Conservation (phyloP, 2,888 invertebrate genomes). For the Megastigmus dorsalis region DNA sequence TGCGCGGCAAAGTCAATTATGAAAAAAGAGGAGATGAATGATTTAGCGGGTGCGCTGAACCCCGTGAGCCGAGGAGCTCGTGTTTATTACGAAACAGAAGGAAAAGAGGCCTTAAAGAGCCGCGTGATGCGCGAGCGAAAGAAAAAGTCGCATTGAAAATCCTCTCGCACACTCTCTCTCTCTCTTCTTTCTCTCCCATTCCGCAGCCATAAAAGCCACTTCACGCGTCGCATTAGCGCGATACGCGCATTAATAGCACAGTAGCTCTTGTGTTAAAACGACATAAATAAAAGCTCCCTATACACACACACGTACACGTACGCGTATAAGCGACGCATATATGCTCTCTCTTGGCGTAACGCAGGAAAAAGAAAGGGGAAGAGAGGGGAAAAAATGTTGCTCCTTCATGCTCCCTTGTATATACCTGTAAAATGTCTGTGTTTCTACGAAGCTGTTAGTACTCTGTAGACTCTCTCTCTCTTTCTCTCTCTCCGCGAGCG, state of each 20-base stretch:
- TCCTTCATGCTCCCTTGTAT: background rate
- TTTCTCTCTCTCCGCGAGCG: background rate
- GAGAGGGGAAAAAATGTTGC: background rate
- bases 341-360: background rate
- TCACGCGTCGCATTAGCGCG: conserved; percentile 49
- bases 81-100: conserved; percentile 39
- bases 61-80: too few relatives aligned
- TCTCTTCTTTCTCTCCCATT: background rate
- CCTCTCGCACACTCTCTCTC: background rate
- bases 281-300: conserved; percentile 51
- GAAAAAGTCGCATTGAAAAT: conserved; percentile 44
- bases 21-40: conserved; percentile 9
- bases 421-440: conserved; percentile 35
- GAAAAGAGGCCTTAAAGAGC: conserved; percentile 38
- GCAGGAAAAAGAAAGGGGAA: background rate
- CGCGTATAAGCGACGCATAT: conserved; percentile 10
- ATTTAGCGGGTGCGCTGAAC: conserved; percentile 28
- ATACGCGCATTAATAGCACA: conserved; percentile 48
- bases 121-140: too few relatives aligned
- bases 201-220: conserved; percentile 48
- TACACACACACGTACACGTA: too few relatives aligned
- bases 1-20: conserved; percentile 42
- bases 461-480: too few relatives aligned
- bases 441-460: conserved; percentile 33
- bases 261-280: conserved; percentile 45